Evolutionary conservation across 2,797 vertebrate species (phyloP).

Genomic region (Premnoplex brunnescens): DNA sequence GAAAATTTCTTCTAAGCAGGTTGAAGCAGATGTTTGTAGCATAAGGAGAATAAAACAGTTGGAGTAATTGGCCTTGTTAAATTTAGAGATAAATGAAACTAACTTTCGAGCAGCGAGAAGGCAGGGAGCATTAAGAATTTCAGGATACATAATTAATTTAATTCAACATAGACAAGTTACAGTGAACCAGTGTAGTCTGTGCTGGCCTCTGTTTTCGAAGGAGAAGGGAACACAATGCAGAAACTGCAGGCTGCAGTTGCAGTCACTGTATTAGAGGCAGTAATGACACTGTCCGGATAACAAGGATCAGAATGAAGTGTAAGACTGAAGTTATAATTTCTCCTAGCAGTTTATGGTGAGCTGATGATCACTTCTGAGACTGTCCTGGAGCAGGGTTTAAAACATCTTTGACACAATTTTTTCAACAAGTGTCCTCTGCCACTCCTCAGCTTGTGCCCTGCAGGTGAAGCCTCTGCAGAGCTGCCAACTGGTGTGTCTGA

Average conservation of each 20-base stretch:
- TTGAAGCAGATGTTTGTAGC: neutral
- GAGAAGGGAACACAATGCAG: neutral
- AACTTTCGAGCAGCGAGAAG: neutral
- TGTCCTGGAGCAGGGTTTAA: neutral
- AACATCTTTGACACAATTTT: neutral
- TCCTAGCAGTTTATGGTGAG: neutral
- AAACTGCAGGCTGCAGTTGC: neutral
- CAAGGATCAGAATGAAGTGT: neutral
- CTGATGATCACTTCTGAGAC: neutral
- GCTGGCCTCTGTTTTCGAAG: neutral
- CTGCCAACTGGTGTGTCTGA: neutral
- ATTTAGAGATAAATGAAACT: neutral
- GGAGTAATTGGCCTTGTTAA: neutral
- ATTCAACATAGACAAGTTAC: neutral
- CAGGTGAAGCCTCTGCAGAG: neutral
- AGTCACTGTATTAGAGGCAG: neutral
- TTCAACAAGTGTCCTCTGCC: neutral
- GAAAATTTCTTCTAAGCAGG: neutral
- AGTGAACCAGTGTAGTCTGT: accelerated
- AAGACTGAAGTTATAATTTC: neutral
- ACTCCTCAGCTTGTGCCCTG: neutral
- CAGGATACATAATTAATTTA: neutral
- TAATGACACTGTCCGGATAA: neutral
- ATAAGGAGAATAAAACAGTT: neutral
- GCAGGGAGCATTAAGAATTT: neutral